phyloP scores from a whole-genome alignment of 2,888 invertebrate genomes.

The Pyralis farinalis region DNA sequence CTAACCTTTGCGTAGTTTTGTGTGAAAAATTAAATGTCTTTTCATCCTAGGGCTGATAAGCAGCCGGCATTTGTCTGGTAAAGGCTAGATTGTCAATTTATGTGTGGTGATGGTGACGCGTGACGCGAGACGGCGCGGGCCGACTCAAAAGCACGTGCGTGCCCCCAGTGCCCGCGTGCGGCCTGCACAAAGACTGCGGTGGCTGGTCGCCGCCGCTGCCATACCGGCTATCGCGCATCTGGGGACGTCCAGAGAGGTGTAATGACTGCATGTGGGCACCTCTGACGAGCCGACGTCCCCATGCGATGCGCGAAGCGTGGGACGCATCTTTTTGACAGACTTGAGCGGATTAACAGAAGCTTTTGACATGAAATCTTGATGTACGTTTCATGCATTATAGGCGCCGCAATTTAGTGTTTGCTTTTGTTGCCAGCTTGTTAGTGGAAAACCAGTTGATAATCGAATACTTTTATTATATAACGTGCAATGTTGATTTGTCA shows the following conservation, averaged over 20 bases:
- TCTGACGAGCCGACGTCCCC: slow-evolving; percentile 61
- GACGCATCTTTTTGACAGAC: slow-evolving; percentile 58
- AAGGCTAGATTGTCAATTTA: slow-evolving; percentile 66
- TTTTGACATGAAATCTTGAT: slow-evolving; percentile 43
- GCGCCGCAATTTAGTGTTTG: slow-evolving; percentile 43
- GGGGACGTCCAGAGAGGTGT: slow-evolving; percentile 63
- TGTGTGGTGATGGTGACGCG: slow-evolving; percentile 30
- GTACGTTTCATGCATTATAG: slow-evolving; percentile 18
- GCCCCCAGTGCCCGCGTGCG: slow-evolving; percentile 56
- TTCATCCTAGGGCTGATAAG: slow-evolving; percentile 31
- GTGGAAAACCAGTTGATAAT: neutral
- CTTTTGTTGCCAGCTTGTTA: slow-evolving; percentile 1
- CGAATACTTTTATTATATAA: too few relatives aligned
- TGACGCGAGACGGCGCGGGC: slow-evolving; percentile 61
- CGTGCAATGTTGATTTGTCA: too few relatives aligned
- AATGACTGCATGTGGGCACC: slow-evolving; percentile 72
- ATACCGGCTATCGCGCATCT: slow-evolving; percentile 50
- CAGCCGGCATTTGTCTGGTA: slow-evolving; percentile 36
- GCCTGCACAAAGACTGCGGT: slow-evolving; percentile 51
- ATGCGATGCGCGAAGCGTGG: slow-evolving; percentile 58
- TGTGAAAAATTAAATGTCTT: too few relatives aligned
- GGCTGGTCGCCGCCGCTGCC: slow-evolving; percentile 31
- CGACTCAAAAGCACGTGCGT: slow-evolving; percentile 71
- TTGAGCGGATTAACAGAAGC: slow-evolving; percentile 50
- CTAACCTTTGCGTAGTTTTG: too few relatives aligned